Evolutionary conservation across 2,888 invertebrate genomes (phyloP).

Genomic region (Troides helena): DNA sequence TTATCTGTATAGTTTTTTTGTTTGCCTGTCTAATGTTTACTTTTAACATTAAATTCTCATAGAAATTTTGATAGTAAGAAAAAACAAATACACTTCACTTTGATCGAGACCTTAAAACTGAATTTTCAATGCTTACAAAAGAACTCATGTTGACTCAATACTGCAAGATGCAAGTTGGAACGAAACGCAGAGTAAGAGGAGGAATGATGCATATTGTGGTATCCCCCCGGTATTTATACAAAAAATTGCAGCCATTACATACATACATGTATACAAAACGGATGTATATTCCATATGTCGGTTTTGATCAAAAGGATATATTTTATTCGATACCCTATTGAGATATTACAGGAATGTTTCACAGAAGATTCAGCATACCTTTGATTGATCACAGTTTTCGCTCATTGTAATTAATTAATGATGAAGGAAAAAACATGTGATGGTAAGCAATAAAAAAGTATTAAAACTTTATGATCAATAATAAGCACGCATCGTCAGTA

Average conservation of each 20-base stretch:
- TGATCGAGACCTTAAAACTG: not conserved
- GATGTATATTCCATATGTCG: constrained; percentile 63
- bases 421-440: not conserved
- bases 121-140: constrained; percentile 58
- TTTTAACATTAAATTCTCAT: too few relatives aligned
- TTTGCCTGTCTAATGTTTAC: too few relatives aligned
- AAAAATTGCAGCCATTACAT: constrained; percentile 66
- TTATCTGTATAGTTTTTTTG: too few relatives aligned
- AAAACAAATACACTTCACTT: not conserved
- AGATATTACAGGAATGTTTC: constrained; percentile 32
- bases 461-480: constrained; percentile 14
- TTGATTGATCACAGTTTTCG: constrained; percentile 5
- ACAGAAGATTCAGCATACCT: not conserved
- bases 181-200: constrained; percentile 52
- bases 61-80: not conserved
- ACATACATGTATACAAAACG: constrained; percentile 46
- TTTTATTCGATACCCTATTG: constrained; percentile 52
- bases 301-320: constrained; percentile 55
- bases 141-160: constrained; percentile 61
- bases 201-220: constrained; percentile 71
- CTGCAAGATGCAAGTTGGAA: constrained; percentile 46
- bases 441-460: constrained; percentile 6
- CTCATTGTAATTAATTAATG: not conserved
- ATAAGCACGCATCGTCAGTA: not conserved
- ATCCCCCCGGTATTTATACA: constrained; percentile 77